Conservation (phyloP, 2,113 vertebrate genomes). For the Rutilus rutilus region DNA sequence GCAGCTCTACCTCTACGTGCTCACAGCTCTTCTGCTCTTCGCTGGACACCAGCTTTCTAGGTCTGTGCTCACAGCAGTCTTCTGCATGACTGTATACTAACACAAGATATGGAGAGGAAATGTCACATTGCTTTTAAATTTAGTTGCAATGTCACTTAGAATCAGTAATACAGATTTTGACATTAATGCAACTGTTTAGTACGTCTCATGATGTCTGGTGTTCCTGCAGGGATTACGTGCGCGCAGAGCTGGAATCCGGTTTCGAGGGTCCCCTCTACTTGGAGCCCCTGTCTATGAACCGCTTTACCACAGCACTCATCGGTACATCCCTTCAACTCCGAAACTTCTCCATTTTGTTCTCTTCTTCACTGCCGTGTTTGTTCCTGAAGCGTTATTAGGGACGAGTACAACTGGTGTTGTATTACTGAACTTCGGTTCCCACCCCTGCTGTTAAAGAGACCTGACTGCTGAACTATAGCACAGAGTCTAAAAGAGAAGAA, state of each 20-base stretch:
- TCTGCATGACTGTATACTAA: background rate
- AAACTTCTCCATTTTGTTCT: background rate
- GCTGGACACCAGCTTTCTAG: conserved; percentile 98
- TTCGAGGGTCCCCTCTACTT: conserved; percentile 94
- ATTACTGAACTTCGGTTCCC: conserved; percentile 6
- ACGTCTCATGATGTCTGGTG: background rate
- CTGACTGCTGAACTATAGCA: background rate
- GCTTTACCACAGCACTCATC: conserved; percentile 95
- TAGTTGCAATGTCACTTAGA: background rate
- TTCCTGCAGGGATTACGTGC: conserved; percentile 90
- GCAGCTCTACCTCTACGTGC: conserved; percentile 94
- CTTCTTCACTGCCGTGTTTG: background rate
- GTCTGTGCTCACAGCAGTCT: conserved; percentile 65
- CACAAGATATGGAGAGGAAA: too few relatives aligned
- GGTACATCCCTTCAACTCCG: conserved; percentile 76
- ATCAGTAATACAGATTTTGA: background rate
- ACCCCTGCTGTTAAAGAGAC: background rate
- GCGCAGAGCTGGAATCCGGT: conserved; percentile 93
- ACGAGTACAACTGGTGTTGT: background rate
- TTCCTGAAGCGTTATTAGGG: background rate
- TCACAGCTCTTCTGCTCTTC: conserved; percentile 93
- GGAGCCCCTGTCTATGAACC: conserved; percentile 95
- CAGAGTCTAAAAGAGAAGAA: conserved; percentile 7
- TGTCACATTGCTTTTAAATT: background rate
- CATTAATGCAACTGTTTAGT: background rate